These are phyloP conservation scores for Puntigrus tetrazona DNA, from an alignment of 2,113 vertebrate genomes.

Conservation along the genomic window DNA sequence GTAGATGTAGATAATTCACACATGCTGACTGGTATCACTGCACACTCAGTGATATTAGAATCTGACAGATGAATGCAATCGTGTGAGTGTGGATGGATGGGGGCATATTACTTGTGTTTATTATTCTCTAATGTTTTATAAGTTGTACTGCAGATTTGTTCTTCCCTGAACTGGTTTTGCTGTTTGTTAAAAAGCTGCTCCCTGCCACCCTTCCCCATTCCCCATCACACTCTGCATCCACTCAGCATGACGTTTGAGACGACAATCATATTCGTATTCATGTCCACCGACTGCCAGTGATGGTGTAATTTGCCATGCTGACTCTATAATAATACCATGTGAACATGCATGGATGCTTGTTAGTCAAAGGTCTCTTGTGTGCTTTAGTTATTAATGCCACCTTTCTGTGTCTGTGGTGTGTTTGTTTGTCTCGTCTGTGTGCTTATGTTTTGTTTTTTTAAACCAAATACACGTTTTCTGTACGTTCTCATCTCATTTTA, in stretches of 20 bases:
- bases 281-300: neutral
- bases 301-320: slow-evolving; percentile 22
- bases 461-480: slow-evolving; percentile 53
- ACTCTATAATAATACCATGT: slow-evolving; percentile 10
- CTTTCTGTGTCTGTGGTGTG: slow-evolving; percentile 56
- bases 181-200: slow-evolving; percentile 55
- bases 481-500: slow-evolving; percentile 43
- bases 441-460: slow-evolving; percentile 53
- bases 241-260: slow-evolving; percentile 42
- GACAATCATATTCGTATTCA: slow-evolving; percentile 5
- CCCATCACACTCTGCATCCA: slow-evolving; percentile 44
- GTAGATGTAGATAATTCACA: slow-evolving; percentile 58
- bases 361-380: slow-evolving; percentile 44
- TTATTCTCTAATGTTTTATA: slow-evolving; percentile 46
- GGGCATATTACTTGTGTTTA: slow-evolving; percentile 53
- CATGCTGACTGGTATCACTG: slow-evolving; percentile 59
- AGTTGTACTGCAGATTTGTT: slow-evolving; percentile 55
- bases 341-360: slow-evolving; percentile 59
- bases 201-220: slow-evolving; percentile 53
- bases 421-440: slow-evolving; percentile 51
- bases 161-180: slow-evolving; percentile 47
- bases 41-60: slow-evolving; percentile 54
- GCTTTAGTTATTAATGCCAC: slow-evolving; percentile 60
- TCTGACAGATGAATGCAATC: slow-evolving; percentile 57
- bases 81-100: slow-evolving; percentile 61